Conservation (phyloP, 2,797 vertebrate genomes). For the Cynopterus sphinx region DNA sequence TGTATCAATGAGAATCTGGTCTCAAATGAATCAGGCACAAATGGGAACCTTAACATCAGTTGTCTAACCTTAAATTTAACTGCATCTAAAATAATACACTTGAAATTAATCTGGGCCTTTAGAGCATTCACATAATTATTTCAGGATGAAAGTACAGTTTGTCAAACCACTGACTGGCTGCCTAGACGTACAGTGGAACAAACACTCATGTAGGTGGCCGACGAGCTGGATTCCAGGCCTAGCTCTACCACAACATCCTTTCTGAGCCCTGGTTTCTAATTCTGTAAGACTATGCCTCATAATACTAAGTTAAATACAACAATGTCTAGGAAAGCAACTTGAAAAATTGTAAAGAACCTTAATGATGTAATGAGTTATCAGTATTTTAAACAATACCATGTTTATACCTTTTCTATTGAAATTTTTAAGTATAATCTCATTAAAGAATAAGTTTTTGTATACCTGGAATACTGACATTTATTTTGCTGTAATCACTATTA, state of each 20-base stretch:
- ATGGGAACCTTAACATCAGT: not conserved
- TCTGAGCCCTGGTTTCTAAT: not conserved
- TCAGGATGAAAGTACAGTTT: not conserved
- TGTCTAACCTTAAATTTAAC: constrained; percentile 19
- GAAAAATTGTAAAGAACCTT: not conserved
- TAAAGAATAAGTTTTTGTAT: not conserved
- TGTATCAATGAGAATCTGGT: not conserved
- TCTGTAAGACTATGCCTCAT: not conserved
- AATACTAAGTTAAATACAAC: constrained; percentile 19
- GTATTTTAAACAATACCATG: constrained; percentile 2
- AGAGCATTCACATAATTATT: not conserved
- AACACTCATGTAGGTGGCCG: not conserved
- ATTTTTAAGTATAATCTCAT: not conserved
- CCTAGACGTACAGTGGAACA: not conserved
- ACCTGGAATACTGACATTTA: not conserved
- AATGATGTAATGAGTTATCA: not conserved
- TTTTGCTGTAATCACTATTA: constrained; percentile 36
- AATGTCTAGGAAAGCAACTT: not conserved
- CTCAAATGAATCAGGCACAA: constrained; percentile 12
- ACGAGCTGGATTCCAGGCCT: not conserved
- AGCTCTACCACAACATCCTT: not conserved
- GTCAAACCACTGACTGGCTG: not conserved
- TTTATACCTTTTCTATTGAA: not conserved
- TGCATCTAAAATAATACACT: not conserved
- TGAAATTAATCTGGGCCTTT: not conserved